Evolutionary conservation across 2,888 invertebrate genomes (phyloP), one percentile per base, ranked within the genome.

Genomic region (Stictocephala bisonia): DNA sequence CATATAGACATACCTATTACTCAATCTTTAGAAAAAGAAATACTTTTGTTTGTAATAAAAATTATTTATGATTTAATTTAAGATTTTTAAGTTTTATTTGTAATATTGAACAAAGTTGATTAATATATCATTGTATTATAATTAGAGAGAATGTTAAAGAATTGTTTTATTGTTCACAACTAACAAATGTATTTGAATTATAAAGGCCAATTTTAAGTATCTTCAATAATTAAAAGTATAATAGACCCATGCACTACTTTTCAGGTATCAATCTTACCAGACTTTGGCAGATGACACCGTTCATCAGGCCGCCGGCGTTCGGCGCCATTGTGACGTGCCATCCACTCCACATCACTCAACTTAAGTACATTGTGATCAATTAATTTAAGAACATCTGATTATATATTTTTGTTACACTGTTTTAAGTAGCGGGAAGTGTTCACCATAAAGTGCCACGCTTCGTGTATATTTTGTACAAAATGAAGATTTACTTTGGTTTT

Each of bases 251-350:
- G 3, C 18, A 15, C 18, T 6, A n/a, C 27, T 27, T 24, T 60
- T 1, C 50, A 69, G 69, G 53, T 69, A 22, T 51, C 69, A 18
- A 69, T 69, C 26, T 18, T 31, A n/a, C 69, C 69, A 35, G 69
- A 69, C 40, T 29, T 69, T 9, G 69, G 69, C 35, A 69, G 69
- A 69, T 69, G 69, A 69, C 69, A 53, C 9, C 31, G 29, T 53
- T 15, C 50, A 24, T 27, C 15, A 4, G 35, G 41, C 27, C 41
- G 13, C 44, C 24, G 44, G 24, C 56, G 56, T 26, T 56, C 41
- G 13, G 20, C 69, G 1, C 50, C 1, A 26, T 50, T 48, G 26
- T 56, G 56, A 56, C 18, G 56, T 13, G 53, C 53, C 31, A 24
- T 2, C 24, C 24, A 24, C 51, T 29, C 29, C 18, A 22, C n/a